phyloP scores from a whole-genome alignment of 1,140 invertebrate species.

The Trichonephila clavata region DNA sequence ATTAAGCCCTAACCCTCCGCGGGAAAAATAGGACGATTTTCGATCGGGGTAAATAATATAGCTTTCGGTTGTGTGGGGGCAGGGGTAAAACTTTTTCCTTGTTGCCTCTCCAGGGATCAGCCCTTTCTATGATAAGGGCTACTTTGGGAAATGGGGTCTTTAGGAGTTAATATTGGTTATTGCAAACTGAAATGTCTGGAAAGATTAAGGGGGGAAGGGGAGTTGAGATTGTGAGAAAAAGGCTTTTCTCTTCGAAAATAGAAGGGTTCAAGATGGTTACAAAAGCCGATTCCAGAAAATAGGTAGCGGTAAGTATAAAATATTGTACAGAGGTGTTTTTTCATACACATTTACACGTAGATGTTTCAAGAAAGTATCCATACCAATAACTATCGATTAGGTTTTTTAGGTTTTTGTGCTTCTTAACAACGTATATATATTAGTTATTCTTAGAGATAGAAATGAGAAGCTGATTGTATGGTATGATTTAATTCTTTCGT shows the following conservation, averaged over 20 bases:
- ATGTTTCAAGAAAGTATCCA: too few relatives aligned
- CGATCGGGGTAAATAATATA: slow-evolving; percentile 3
- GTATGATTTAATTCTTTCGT: too few relatives aligned
- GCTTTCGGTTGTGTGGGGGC: background rate
- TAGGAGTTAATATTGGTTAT: slow-evolving; percentile 34
- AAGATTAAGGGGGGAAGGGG: background rate
- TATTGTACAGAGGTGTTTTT: too few relatives aligned
- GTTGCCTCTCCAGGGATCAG: background rate
- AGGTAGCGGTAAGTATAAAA: too few relatives aligned
- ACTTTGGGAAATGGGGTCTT: slow-evolving; percentile 17
- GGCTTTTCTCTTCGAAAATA: background rate
- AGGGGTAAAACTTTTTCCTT: background rate
- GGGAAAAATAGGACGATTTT: slow-evolving; percentile 32
- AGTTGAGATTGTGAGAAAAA: background rate
- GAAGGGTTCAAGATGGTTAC: too few relatives aligned
- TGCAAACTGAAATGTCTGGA: slow-evolving; percentile 8
- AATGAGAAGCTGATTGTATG: too few relatives aligned
- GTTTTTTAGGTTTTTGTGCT: too few relatives aligned
- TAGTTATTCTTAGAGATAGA: too few relatives aligned
- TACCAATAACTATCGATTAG: too few relatives aligned
- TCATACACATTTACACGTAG: too few relatives aligned
- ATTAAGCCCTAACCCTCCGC: slow-evolving; percentile 22
- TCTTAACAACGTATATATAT: too few relatives aligned
- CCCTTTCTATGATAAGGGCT: background rate
- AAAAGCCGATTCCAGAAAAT: too few relatives aligned